Evolutionary conservation across 2,888 invertebrate species (phyloP), one percentile per base, ranked within the genome.

Genomic region (Spodoptera exigua): DNA sequence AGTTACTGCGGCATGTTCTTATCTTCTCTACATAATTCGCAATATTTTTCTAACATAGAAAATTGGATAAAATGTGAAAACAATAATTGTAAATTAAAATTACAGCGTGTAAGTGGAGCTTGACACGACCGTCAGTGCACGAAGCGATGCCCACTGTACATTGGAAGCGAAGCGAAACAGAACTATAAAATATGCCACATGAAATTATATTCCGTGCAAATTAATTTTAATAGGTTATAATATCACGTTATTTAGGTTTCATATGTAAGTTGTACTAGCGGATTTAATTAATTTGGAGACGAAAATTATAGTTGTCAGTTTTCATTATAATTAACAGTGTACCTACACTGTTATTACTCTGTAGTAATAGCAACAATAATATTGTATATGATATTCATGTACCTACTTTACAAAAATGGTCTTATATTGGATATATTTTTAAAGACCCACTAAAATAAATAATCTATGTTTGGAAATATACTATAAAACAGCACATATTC

Each of bases 1-100:
- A 66, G 56, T 43, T 49, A 35, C 12, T n/a, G 61, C 36, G 40
- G 56, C 13, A 49, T 43, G 40, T 13, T 9, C 53, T 34, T 13
- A 35, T 44, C 17, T 73, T 35, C 34, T 13, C 43, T 0, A 37
- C 41, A 43, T 48, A 52, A 55, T 60, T 27, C 21, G 41, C 12
- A 55, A n/a, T n/a, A n/a, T 34, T 61, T 51, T 47, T 60, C 54
- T 36, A 51, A 48, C 51, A 53, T 47, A 36, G 51, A 60, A 48
- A 54, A 52, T 44, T 35, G 46, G 35, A 51, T 35, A 52, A 73
- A 53, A 74, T 52, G 44, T 52, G 21, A 37, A 27, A 66, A 69
- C 51, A 69, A 69, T 69, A 69, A 69, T 69, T 62, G 49, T 73
- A 51, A 49, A 61, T 62, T 70, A 59, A 59, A 74, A 64, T 71